phyloP scores from a whole-genome alignment of 2,113 vertebrate genomes.

The Camelus dromedarius region DNA sequence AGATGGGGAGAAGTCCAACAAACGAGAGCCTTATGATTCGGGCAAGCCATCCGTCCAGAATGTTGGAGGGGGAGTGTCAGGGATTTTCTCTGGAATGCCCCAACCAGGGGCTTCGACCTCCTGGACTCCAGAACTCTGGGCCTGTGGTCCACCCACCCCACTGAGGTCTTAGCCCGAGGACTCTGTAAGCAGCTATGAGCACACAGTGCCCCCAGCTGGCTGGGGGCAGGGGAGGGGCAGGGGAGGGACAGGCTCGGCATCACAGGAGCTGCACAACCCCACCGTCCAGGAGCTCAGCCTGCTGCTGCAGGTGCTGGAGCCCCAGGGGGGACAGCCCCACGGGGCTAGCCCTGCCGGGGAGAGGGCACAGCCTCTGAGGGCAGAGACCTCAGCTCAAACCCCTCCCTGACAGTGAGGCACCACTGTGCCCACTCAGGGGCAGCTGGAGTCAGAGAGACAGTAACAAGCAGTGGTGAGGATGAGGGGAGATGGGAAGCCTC shows the following conservation, averaged over 20 bases:
- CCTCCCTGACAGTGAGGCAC: too few species aligned
- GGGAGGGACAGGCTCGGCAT: not conserved
- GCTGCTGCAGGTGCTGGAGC: not conserved
- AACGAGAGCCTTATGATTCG: rapidly evolving
- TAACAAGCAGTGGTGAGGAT: not conserved
- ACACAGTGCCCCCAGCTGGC: not conserved
- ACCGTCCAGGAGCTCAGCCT: not conserved
- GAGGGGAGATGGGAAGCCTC: rapidly evolving
- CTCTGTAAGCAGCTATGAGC: rapidly evolving
- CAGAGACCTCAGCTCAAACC: not conserved
- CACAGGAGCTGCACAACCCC: not conserved
- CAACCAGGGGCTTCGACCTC: not conserved
- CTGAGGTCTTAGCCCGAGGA: not conserved
- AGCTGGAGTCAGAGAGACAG: not conserved
- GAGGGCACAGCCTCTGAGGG: not conserved
- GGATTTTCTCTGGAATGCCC: not conserved
- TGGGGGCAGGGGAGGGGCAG: not conserved
- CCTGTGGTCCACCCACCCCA: rapidly evolving
- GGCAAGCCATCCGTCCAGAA: not conserved
- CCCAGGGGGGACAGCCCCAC: not conserved
- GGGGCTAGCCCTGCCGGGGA: not conserved
- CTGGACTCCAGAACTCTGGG: not conserved
- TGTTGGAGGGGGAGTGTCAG: not conserved
- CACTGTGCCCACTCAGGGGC: not conserved
- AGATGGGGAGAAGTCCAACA: rapidly evolving